phyloP scores from a whole-genome alignment of 1,140 invertebrate genomes.

The Saxidomus purpurata region DNA sequence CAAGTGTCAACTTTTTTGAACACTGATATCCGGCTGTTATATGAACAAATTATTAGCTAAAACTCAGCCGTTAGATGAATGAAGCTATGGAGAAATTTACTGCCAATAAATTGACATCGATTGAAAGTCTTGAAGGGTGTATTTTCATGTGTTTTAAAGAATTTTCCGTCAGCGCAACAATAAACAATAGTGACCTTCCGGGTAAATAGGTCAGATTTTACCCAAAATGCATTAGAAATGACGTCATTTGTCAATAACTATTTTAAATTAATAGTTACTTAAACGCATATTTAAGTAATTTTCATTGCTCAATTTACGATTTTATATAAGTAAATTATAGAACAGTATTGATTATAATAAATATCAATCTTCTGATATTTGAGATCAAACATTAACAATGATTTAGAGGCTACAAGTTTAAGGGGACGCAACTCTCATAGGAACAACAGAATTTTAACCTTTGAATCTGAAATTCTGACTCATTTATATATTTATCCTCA shows the following conservation, averaged over 20 bases:
- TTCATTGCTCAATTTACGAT: too few species aligned
- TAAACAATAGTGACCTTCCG: constrained; percentile 41
- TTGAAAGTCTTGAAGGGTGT: neutral
- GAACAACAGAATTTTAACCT: too few species aligned
- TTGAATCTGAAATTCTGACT: too few species aligned
- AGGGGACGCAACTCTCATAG: too few species aligned
- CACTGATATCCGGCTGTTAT: neutral
- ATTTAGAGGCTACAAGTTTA: too few species aligned
- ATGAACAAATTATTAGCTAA: neutral
- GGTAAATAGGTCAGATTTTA: neutral
- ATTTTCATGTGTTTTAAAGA: neutral
- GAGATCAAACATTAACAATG: too few species aligned
- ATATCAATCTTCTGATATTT: too few species aligned
- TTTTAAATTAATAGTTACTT: too few species aligned
- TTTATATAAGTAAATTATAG: too few species aligned
- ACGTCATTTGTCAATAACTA: constrained; percentile 23
- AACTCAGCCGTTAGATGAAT: neutral
- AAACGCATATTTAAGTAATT: too few species aligned
- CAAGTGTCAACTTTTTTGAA: constrained; percentile 17
- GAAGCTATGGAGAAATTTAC: neutral
- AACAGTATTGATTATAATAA: too few species aligned
- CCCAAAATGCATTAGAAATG: constrained; percentile 19
- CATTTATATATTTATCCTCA: too few species aligned
- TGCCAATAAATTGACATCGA: neutral
- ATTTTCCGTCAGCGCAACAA: neutral